Percentiles rank a stretch among this genome's conserved stretches.
phyloP scores from a whole-genome alignment of 2,797 vertebrate genomes.

The Setipinna tenuifilis region DNA sequence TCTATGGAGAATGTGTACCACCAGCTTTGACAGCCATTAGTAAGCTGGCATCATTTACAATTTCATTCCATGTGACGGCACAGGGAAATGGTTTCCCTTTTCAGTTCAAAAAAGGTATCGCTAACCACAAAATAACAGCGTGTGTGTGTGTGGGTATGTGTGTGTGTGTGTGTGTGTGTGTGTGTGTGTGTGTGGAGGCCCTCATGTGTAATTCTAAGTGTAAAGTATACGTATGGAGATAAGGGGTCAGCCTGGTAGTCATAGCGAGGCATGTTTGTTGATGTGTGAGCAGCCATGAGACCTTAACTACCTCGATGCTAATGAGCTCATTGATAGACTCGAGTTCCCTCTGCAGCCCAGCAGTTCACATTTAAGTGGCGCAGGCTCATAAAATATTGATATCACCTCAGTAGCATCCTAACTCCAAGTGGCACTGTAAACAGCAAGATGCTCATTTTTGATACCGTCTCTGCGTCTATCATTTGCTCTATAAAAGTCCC shows the following conservation, averaged over 20 bases:
- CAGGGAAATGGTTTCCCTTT: neutral
- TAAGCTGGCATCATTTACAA: too few relatives aligned
- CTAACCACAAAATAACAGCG: neutral
- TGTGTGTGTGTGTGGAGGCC: neutral
- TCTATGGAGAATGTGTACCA: too few relatives aligned
- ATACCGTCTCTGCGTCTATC: conserved; percentile 33
- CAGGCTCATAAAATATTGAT: conserved; percentile 61
- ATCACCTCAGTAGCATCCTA: conserved; percentile 54
- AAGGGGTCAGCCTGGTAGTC: neutral
- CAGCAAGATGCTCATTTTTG: conserved; percentile 36
- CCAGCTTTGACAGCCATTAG: too few relatives aligned
- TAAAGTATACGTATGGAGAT: neutral
- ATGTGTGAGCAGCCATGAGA: neutral
- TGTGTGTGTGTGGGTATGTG: neutral
- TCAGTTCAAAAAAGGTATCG: neutral
- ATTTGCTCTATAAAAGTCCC: conserved; percentile 27
- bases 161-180: neutral
- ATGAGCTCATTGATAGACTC: conserved; percentile 36
- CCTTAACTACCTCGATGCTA: conserved; percentile 20
- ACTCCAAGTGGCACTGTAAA: conserved; percentile 45
- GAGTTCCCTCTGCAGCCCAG: conserved; percentile 9
- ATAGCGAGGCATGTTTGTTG: neutral
- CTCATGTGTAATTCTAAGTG: neutral
- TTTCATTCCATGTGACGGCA: neutral
- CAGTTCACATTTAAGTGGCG: conserved; percentile 37